Evolutionary conservation across 2,888 invertebrate genomes (phyloP), one percentile per base, ranked within the genome.

Genomic region (Hipparchia semele): DNA sequence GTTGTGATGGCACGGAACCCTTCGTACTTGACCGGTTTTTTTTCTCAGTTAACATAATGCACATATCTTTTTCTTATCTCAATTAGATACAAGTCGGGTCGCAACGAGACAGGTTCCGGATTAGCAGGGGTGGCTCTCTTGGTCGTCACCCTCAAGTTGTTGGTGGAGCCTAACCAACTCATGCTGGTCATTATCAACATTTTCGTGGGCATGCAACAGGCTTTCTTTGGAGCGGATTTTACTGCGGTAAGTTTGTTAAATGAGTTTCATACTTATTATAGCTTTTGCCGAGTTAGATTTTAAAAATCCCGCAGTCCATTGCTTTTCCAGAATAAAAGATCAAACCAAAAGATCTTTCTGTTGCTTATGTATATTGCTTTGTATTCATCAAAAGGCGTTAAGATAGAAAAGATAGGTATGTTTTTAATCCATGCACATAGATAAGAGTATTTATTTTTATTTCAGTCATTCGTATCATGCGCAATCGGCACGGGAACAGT

Each of bases 171-270:
- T 0, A 93, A 95, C 68, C 96, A 96, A 84, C 81, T 96, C 39
- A 87, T 96, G 59, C 87, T 96, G 49, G 92, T 96, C 76, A 95
- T 95, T 6, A 87, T 96, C 69, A 96, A 96, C 39, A 90, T 96
- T 65, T 96, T 96, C 90, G 94, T 96, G 51, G 96, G 96, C 0
- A 86, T 96, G 75, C 95, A 96, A 80, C 96, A 96, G 84, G 96
- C 96, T 0, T 96, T 95, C 87, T 94, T 96, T 65, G 94, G 95
- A 0, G 96, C 96, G 68, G 94, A 94, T 75, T 94, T 93, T 76
- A 94, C 93, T 60, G 91, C 93, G 73, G 94, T 94, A 80, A 83
- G 89, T 82, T 70, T 75, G 33, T 23, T 23, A 13, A 2, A n/a
- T 56, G 13, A 13, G 56, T 79, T 39, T 39, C 39, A 39, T 39